Conservation (phyloP, 1,140 invertebrate species). For the Drosophila nannoptera region DNA sequence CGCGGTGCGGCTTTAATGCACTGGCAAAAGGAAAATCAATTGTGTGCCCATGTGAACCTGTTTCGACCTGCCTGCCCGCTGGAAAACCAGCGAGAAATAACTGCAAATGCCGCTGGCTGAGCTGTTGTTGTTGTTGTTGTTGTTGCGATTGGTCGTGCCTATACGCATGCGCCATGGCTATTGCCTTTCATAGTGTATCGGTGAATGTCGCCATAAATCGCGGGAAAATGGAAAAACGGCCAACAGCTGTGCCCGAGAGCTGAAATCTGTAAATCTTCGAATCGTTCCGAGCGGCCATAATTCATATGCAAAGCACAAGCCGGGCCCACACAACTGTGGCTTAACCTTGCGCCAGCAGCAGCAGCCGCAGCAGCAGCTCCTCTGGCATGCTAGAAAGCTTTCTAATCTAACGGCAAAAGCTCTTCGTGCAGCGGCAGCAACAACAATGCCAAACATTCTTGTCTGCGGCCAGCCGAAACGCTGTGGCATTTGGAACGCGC, state of each 20-base stretch:
- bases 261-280: conserved; percentile 34
- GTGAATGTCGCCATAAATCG: conserved; percentile 46
- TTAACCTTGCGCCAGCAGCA: not conserved
- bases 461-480: conserved; percentile 36
- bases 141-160: conserved; percentile 15
- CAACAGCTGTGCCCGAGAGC: conserved; percentile 30
- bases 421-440: conserved; percentile 15
- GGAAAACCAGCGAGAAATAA: conserved; percentile 45
- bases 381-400: conserved; percentile 33
- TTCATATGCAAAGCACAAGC: conserved; percentile 57
- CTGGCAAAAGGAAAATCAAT: conserved; percentile 70
- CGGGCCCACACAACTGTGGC: not conserved
- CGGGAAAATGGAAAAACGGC: conserved; percentile 12
- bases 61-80: conserved; percentile 41
- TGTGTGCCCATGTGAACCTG: conserved; percentile 70
- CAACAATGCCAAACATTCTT: conserved; percentile 43
- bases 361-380: too few relatives aligned
- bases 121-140: not conserved
- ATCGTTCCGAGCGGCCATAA: conserved; percentile 30
- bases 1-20: conserved; percentile 39
- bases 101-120: conserved; percentile 60
- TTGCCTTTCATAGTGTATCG: conserved; percentile 52
- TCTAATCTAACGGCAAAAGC: conserved; percentile 56
- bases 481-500: conserved; percentile 49
- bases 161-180: conserved; percentile 53